Evolutionary conservation across 2,113 vertebrate species (phyloP), one percentile per base, ranked within the genome.

Genomic region (Channa argus): DNA sequence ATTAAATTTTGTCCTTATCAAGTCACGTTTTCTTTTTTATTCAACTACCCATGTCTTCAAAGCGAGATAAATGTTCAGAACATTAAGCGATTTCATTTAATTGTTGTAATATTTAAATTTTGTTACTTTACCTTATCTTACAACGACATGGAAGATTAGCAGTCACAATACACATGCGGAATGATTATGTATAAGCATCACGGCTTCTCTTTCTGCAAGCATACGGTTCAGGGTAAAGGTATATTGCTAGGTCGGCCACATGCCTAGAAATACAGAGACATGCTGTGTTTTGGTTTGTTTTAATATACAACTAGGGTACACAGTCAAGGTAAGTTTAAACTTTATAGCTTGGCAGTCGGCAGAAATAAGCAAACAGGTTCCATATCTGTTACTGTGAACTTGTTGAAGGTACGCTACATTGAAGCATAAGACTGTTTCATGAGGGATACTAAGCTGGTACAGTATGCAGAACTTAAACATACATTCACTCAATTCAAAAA

Each of bases 181-280:
- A 44, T 52, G n/a, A 54, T 45, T 38, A 44, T 1, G 24, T 24
- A 53, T 8, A n/a, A 7, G 43, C 55, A 38, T 9, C 33, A 24
- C 1, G 24, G 12, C 45, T 62, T 14, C 64, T 63, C n/a, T 51
- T 45, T 60, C 54, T 55, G 33, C 15, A 46, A 62, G n/a, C 43
- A 33, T 15, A 7, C 38, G 49, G 12, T 44, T 58, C 43, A 39
- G 49, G 24, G 24, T 7, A 71, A 45, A 55, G 45, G 9, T 56
- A 54, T n/a, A 72, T 36, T 34, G 36, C 15, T 36, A 41, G 56
- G 13, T 75, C 77, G 59, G 74, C 72, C 72, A 46, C 24, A n/a
- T 15, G 44, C 11, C 56, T 46, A 36, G 41, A 33, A 60, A 59
- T 59, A 51, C 47, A 66, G 37, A 79, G 59, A 14, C 6, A 37